These are phyloP conservation scores for Chamaetylas fuelleborni DNA, from an alignment of 2,113 vertebrate genomes.

Conservation along the genomic window DNA sequence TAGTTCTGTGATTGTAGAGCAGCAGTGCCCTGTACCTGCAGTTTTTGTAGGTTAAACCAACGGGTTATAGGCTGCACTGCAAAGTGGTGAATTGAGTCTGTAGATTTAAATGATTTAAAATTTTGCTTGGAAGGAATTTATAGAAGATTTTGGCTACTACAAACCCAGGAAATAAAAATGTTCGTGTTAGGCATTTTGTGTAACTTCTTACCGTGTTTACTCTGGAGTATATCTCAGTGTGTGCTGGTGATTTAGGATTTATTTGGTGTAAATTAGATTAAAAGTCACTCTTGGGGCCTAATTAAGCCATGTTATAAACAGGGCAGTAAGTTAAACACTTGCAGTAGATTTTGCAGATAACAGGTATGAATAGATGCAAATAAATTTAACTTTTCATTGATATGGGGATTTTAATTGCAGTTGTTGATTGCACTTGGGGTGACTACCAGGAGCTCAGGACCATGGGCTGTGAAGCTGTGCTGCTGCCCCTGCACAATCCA, in stretches of 20 bases:
- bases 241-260: background rate
- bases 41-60: conserved; percentile 11
- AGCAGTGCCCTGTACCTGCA: background rate
- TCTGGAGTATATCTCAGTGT: background rate
- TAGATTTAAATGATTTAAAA: background rate
- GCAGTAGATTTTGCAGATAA: background rate
- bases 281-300: conserved; percentile 37
- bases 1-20: background rate
- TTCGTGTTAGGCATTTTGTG: background rate
- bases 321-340: background rate
- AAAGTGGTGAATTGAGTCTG: background rate
- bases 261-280: conserved; percentile 36
- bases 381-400: background rate
- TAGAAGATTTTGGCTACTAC: background rate
- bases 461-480: fast-evolving
- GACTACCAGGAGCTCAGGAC: background rate
- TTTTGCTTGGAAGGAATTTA: background rate
- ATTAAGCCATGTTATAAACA: conserved; percentile 19
- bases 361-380: background rate
- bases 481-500: fast-evolving
- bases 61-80: background rate
- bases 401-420: background rate
- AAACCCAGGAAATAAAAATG: background rate
- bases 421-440: background rate
- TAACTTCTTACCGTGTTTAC: conserved; percentile 9